These are phyloP conservation scores for Philonicus albiceps DNA, from an alignment of 2,888 invertebrate genomes.

Conservation along the genomic window DNA sequence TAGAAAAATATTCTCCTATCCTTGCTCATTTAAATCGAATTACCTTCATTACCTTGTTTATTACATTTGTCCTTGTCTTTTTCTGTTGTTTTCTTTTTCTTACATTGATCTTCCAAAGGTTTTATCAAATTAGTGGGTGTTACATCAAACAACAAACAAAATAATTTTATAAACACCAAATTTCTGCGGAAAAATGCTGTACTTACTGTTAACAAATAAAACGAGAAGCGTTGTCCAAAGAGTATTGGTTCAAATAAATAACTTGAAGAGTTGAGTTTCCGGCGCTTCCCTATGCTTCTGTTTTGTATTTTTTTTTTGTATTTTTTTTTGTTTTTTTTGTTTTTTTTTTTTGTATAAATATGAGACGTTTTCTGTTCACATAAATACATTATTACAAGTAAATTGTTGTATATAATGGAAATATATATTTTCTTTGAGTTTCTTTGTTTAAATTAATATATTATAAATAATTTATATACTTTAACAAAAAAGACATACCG, in stretches of 20 bases:
- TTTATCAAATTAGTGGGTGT: neutral
- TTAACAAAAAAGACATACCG: conserved; percentile 39
- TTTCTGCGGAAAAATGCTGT: neutral
- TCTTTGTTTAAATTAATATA: conserved; percentile 40
- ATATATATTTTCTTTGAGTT: conserved; percentile 41
- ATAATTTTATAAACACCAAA: neutral
- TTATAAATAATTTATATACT: conserved; percentile 32
- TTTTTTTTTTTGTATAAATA: conserved; percentile 29
- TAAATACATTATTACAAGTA: conserved; percentile 31
- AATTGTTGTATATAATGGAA: conserved; percentile 29
- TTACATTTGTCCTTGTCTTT: neutral
- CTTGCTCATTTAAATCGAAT: conserved; percentile 27
- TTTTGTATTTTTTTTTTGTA: conserved; percentile 2
- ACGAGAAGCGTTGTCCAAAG: neutral
- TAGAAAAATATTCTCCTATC: conserved; percentile 54
- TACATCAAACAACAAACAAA: neutral
- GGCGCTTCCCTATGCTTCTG: neutral
- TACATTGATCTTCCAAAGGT: conserved; percentile 37
- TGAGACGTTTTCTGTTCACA: conserved; percentile 21
- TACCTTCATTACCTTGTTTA: conserved; percentile 35
- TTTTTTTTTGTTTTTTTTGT: neutral
- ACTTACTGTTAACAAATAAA: neutral
- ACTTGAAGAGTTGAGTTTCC: neutral
- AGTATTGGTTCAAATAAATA: neutral
- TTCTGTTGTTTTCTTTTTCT: conserved; percentile 37